These are phyloP conservation scores for Dioctria linearis DNA, from an alignment of 2,888 invertebrate species.

Conservation along the genomic window DNA sequence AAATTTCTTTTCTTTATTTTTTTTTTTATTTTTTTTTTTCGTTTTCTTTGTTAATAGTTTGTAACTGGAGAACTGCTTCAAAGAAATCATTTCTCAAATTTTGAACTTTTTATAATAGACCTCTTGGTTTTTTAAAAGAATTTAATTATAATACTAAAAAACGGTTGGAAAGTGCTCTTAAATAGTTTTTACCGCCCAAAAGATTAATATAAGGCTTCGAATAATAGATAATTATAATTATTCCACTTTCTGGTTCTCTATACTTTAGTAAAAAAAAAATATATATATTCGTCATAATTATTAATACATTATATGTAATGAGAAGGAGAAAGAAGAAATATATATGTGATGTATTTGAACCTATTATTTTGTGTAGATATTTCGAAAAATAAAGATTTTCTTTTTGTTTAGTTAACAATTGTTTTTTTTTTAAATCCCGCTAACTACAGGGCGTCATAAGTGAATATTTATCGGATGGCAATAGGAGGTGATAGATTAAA, in stretches of 20 bases:
- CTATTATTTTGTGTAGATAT: constrained; percentile 44
- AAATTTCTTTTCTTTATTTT: background rate
- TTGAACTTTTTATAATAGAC: background rate
- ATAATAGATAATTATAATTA: constrained; percentile 9
- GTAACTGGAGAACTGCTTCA: constrained; percentile 37
- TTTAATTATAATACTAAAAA: constrained; percentile 38
- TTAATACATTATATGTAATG: background rate
- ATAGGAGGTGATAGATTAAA: no score
- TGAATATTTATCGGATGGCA: no score
- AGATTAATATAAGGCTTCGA: constrained; percentile 40
- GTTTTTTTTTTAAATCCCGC: background rate
- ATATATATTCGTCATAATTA: constrained; percentile 15
- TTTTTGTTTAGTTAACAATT: constrained; percentile 30
- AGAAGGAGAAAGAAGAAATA: background rate
- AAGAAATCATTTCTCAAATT: background rate
- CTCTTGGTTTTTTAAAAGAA: constrained; percentile 13
- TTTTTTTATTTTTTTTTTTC: constrained; percentile 1
- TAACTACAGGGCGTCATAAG: no score
- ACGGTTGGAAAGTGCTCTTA: constrained; percentile 47
- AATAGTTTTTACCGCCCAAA: constrained; percentile 49
- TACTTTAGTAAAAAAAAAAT: background rate
- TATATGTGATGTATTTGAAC: constrained; percentile 40
- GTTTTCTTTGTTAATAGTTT: background rate
- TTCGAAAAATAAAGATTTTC: constrained; percentile 38
- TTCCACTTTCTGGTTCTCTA: constrained; percentile 11